A percentile compares a stretch with the other conserved stretches of the same genome.
phyloP scores from a whole-genome alignment of 2,797 vertebrate genomes.

The Betta splendens region DNA sequence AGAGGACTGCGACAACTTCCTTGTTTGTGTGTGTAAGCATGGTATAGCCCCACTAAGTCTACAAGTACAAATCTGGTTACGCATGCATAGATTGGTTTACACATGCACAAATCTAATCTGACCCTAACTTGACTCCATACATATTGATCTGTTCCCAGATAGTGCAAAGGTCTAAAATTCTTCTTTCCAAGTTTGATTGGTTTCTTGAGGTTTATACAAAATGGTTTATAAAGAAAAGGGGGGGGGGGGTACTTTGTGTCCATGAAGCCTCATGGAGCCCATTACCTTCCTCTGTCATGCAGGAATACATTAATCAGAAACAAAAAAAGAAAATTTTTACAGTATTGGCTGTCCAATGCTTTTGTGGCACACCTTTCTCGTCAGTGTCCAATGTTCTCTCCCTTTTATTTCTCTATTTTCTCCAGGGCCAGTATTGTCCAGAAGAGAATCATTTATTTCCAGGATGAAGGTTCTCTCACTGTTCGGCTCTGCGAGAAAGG shows the following conservation, averaged over 20 bases:
- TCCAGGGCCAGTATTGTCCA: constrained; percentile 95
- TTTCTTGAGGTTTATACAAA: constrained; percentile 32
- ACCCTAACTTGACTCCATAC: too few relatives aligned
- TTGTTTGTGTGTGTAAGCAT: too few relatives aligned
- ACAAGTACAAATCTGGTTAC: too few relatives aligned
- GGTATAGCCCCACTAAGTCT: too few relatives aligned
- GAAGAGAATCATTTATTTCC: constrained; percentile 96
- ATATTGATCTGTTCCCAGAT: constrained; percentile 4
- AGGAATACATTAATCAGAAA: constrained; percentile 48
- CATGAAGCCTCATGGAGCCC: constrained; percentile 42
- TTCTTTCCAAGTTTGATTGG: constrained; percentile 32
- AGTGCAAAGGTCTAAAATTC: constrained; percentile 18
- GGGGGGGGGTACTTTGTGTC: constrained; percentile 36
- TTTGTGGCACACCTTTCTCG: constrained; percentile 24
- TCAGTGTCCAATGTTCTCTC: constrained; percentile 14
- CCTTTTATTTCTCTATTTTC: constrained; percentile 3
- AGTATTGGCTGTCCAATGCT: constrained; percentile 38
- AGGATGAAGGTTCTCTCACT: constrained; percentile 94
- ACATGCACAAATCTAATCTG: too few relatives aligned
- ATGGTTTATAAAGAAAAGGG: constrained; percentile 33
- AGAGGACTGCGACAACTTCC: too few relatives aligned
- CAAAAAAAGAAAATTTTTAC: constrained; percentile 1
- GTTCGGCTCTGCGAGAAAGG: constrained; percentile 95
- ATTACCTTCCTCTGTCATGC: constrained; percentile 36
- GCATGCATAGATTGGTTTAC: too few relatives aligned